Percentiles rank a stretch among this genome's conserved stretches.
Evolutionary conservation across 2,888 invertebrate species (phyloP).

Genomic region (Drosophila emarginata): DNA sequence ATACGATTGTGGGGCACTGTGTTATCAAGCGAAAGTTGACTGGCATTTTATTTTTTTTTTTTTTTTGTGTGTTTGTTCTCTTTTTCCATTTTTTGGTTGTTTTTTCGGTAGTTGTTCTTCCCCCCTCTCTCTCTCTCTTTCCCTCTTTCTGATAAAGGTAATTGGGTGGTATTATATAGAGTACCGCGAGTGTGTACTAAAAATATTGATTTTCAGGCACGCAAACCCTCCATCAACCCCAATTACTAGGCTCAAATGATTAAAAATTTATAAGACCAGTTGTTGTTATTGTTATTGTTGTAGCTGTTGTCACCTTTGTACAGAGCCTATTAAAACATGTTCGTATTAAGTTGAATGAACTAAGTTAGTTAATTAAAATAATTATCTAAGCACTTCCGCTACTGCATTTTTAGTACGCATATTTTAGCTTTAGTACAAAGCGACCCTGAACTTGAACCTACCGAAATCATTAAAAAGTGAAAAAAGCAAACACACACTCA

Average conservation of each 20-base stretch:
- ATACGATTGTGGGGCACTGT: conserved; percentile 75
- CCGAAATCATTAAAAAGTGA: conserved; percentile 56
- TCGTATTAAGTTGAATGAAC: conserved; percentile 60
- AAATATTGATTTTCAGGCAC: conserved; percentile 33
- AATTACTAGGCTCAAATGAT: conserved; percentile 18
- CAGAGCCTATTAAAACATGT: conserved; percentile 8
- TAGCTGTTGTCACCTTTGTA: not conserved
- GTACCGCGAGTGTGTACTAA: not conserved
- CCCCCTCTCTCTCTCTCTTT: conserved; percentile 3
- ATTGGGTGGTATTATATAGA: not conserved
- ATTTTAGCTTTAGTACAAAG: conserved; percentile 15
- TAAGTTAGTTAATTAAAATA: conserved; percentile 34
- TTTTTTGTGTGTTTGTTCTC: not conserved
- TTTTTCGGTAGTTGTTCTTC: conserved; percentile 28
- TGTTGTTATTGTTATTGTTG: not conserved
- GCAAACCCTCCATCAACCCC: conserved; percentile 35
- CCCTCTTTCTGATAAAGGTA: conserved; percentile 32
- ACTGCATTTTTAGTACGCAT: conserved; percentile 36
- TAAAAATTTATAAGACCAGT: conserved; percentile 10
- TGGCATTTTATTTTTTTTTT: conserved; percentile 34
- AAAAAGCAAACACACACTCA: conserved; percentile 29
- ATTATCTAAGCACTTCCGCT: conserved; percentile 43
- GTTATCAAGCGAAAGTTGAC: conserved; percentile 66
- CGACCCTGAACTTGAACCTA: conserved; percentile 69
- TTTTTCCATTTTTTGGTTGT: not conserved